A percentile compares a stretch with the other conserved stretches of the same genome.
Evolutionary conservation across 2,888 invertebrate genomes (phyloP).

Genomic region (Gnatocerus cornutus): DNA sequence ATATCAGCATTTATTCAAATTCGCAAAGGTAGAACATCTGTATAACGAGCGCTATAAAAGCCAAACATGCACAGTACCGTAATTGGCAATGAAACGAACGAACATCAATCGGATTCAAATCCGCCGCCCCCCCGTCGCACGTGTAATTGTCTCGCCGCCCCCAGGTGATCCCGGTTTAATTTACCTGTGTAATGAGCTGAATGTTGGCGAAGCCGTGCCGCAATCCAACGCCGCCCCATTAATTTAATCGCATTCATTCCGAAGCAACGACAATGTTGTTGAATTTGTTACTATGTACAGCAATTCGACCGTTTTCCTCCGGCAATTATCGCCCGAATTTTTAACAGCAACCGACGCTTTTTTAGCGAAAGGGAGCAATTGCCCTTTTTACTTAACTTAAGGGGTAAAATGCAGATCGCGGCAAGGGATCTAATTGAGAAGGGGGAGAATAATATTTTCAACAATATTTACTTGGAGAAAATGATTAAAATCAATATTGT

Average conservation of each 20-base stretch:
- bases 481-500: not conserved
- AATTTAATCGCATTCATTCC: slow-evolving; percentile 56
- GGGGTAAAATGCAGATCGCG: not conserved
- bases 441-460: not conserved
- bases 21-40: slow-evolving; percentile 59
- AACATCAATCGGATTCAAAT: slow-evolving; percentile 46
- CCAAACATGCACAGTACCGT: slow-evolving; percentile 56
- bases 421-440: not conserved
- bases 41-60: slow-evolving; percentile 62
- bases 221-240: slow-evolving; percentile 51
- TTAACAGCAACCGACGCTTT: slow-evolving; percentile 14
- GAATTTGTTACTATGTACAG: slow-evolving; percentile 18
- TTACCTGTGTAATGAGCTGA: slow-evolving; percentile 69
- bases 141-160: slow-evolving; percentile 63
- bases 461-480: slow-evolving; percentile 1
- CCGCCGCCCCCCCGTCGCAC: slow-evolving; percentile 39
- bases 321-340: slow-evolving; percentile 22
- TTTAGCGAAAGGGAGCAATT: not conserved
- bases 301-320: slow-evolving; percentile 8
- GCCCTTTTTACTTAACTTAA: not conserved
- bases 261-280: slow-evolving; percentile 36
- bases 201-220: slow-evolving; percentile 32
- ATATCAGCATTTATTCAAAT: slow-evolving; percentile 61
- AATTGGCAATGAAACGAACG: slow-evolving; percentile 59
- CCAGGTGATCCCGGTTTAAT: slow-evolving; percentile 69